Evolutionary conservation across 2,113 vertebrate species (phyloP).

Genomic region (Procavia capensis): DNA sequence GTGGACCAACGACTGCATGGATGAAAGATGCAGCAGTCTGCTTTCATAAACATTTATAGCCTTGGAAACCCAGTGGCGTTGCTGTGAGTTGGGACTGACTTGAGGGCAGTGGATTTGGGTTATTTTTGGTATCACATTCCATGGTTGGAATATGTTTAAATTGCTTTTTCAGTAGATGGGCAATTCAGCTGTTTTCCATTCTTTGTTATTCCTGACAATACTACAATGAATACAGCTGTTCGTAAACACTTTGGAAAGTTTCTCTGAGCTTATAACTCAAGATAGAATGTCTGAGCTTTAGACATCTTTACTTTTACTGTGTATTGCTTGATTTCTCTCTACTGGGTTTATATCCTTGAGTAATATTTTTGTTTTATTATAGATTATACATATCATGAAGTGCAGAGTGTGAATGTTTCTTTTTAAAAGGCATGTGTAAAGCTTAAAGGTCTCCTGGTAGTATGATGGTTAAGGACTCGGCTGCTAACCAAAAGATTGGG

Average conservation of each 20-base stretch:
- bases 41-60: no score
- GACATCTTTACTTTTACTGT: background rate
- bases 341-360: background rate
- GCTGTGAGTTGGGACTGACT: no score
- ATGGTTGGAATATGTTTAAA: conserved; percentile 35
- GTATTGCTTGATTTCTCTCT: background rate
- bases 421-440: background rate
- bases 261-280: background rate
- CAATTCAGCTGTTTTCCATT: background rate
- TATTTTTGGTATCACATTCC: no score
- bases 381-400: background rate
- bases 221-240: no score
- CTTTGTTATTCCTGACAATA: background rate
- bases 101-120: no score
- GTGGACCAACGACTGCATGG: no score
- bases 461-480: no score
- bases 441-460: no score
- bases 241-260: background rate
- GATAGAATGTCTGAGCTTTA: background rate
- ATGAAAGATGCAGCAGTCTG: no score
- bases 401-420: background rate
- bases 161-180: background rate
- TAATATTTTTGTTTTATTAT: conserved; percentile 43
- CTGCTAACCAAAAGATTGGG: no score
- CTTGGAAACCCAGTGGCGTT: no score